Evolutionary conservation across 2,888 invertebrate species (phyloP), one percentile per base, ranked within the genome.

Genomic region (Amiota communis): DNA sequence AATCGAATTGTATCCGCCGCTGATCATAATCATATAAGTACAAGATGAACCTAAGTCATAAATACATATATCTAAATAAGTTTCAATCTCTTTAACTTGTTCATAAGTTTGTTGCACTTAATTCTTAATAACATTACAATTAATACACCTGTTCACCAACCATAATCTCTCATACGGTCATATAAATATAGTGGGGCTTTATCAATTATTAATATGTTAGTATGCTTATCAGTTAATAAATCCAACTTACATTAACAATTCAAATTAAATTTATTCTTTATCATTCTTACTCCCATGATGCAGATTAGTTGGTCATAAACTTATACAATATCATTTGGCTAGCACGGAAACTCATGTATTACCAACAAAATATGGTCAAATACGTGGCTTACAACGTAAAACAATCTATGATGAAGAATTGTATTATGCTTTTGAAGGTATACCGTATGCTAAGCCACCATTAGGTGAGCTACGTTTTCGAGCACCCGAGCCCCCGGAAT

Each of bases 401-500:
- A 81, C 88, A 0, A 46, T 84, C 6, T 87, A 87, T 77, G 85
- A 86, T 70, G 70, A 69, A 53, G 85, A 86, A 53, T 47, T 74
- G 1, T 89, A 87, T 68, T 87, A 78, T 23, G 86, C 88, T 8
- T 89, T 89, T 63, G 89, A 89, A 74, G 88, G 88, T 0, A 86
- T 89, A 63, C 89, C 90, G 1, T 89, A 85, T 78, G 90, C 87
- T 1, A 86, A 87, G 72, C 89, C 89, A 0, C 90, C 89, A 1
- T 1, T 89, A 49, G 87, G 84, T 2, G 86, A 87, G 8, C 72
- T 90, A 13, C 78, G 90, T 36, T 89, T 89, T 73, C 84, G 84
- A 83, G 90, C 91, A 61, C 91, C 91, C 0, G 84, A 88, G 71
- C 88, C 90, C 4, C 86, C 87, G 0, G 81, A 83, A 10, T 78